Percentiles rank a stretch among this genome's conserved stretches.
These are phyloP conservation scores for Channallabes apus DNA, from an alignment of 2,797 vertebrate species.

Conservation along the genomic window DNA sequence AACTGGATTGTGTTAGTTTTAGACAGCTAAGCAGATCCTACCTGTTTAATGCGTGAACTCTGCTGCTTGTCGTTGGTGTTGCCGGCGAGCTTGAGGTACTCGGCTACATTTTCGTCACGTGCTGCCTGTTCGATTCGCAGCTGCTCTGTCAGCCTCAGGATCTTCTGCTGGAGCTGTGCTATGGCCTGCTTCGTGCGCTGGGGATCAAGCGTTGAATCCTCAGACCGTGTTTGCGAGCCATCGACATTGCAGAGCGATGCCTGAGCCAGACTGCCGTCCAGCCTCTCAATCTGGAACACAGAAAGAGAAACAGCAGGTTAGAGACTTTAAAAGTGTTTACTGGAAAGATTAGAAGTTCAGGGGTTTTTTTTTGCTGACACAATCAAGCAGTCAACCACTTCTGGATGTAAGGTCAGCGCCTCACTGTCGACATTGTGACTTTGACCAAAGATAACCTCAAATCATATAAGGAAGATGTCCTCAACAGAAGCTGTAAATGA, in stretches of 20 bases:
- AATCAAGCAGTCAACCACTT: slow-evolving; percentile 40
- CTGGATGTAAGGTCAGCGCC: slow-evolving; percentile 58
- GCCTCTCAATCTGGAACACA: slow-evolving; percentile 84
- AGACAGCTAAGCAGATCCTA: slow-evolving; percentile 12
- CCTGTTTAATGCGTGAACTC: slow-evolving; percentile 91
- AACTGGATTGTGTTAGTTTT: background rate
- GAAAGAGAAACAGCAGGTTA: background rate
- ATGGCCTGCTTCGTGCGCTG: slow-evolving; percentile 94
- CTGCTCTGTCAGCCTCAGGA: slow-evolving; percentile 94
- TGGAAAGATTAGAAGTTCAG: slow-evolving; percentile 41
- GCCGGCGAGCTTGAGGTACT: slow-evolving; percentile 95
- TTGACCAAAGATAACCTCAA: slow-evolving; percentile 16
- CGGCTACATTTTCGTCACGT: slow-evolving; percentile 92
- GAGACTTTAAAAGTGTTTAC: too few relatives aligned
- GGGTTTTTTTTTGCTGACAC: slow-evolving; percentile 57
- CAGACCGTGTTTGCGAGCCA: slow-evolving; percentile 76
- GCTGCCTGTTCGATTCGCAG: slow-evolving; percentile 97
- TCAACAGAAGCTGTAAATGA: background rate
- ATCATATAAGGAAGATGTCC: background rate
- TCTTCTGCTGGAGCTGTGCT: slow-evolving; percentile 96
- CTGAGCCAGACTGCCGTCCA: slow-evolving; percentile 85
- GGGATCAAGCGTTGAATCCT: slow-evolving; percentile 88
- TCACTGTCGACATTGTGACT: slow-evolving; percentile 55
- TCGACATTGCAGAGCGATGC: slow-evolving; percentile 78
- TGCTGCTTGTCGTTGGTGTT: slow-evolving; percentile 93